A percentile compares a stretch with the other conserved stretches of the same genome.
Conservation (phyloP, 2,888 invertebrate genomes). For the Volucella inanis region DNA sequence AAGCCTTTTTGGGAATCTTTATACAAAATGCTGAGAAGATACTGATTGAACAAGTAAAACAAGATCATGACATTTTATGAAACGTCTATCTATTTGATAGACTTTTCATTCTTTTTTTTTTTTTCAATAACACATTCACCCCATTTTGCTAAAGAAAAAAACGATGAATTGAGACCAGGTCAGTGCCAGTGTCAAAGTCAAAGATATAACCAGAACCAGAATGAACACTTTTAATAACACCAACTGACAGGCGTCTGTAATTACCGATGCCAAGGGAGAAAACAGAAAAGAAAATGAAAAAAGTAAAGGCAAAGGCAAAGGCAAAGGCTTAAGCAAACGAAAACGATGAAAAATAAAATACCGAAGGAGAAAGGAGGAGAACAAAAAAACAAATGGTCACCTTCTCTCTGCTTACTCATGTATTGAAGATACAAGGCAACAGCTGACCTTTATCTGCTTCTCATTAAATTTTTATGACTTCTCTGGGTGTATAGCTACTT, state of each 20-base stretch:
- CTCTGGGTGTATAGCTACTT: constrained; percentile 5
- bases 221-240: constrained; percentile 4
- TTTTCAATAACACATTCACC: too few relatives aligned
- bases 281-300: constrained; percentile 5
- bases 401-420: background rate
- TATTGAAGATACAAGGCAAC: constrained; percentile 27
- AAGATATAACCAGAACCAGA: background rate
- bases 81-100: too few relatives aligned
- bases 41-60: too few relatives aligned
- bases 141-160: too few relatives aligned
- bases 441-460: constrained; percentile 65
- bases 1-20: too few relatives aligned
- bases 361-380: constrained; percentile 30
- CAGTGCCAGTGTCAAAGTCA: too few relatives aligned
- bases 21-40: too few relatives aligned
- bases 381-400: background rate
- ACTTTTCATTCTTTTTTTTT: too few relatives aligned
- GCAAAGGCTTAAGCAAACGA: too few relatives aligned
- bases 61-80: too few relatives aligned
- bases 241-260: constrained; percentile 36
- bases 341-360: constrained; percentile 31
- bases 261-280: constrained; percentile 28
- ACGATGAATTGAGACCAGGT: too few relatives aligned
- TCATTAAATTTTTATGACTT: constrained; percentile 67
- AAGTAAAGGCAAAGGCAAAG: background rate